Percentiles rank a stretch among this genome's conserved stretches.
These are phyloP conservation scores for Lophura swinhoii DNA, from an alignment of 2,797 vertebrate species.

Conservation along the genomic window DNA sequence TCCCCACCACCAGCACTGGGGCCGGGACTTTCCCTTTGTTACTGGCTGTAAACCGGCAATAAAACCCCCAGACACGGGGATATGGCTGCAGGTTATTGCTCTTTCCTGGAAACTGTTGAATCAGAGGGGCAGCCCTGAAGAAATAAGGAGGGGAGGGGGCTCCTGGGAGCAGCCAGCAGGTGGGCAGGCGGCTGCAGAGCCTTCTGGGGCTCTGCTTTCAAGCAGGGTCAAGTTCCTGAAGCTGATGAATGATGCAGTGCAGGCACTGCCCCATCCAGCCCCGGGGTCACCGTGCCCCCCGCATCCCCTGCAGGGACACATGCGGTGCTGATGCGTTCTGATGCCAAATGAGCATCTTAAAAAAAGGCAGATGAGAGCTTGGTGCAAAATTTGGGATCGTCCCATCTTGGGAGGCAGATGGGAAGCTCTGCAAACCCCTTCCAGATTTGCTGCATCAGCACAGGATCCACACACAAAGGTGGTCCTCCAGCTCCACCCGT, in stretches of 20 bases:
- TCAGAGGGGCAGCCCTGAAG: conserved; percentile 9
- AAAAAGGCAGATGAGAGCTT: background rate
- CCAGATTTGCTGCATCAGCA: background rate
- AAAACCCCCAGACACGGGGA: conserved; percentile 63
- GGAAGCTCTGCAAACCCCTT: background rate
- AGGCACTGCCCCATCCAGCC: conserved; percentile 25
- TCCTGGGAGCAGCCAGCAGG: conserved; percentile 77
- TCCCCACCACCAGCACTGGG: background rate
- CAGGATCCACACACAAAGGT: accelerated
- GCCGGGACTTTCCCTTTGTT: conserved; percentile 15
- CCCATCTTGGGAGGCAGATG: background rate
- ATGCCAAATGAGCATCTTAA: background rate
- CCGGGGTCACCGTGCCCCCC: background rate
- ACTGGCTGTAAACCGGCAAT: conserved; percentile 44
- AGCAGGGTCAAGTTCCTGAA: conserved; percentile 73
- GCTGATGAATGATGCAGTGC: conserved; percentile 74
- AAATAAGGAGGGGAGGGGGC: conserved; percentile 29
- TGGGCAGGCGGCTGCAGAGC: conserved; percentile 59
- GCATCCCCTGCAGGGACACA: background rate
- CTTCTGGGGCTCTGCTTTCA: conserved; percentile 58
- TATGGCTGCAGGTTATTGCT: conserved; percentile 28
- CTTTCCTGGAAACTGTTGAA: conserved; percentile 40
- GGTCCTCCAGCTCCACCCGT: background rate
- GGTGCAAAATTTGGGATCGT: background rate
- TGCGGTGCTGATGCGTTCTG: background rate